Percentiles rank a stretch among this genome's conserved stretches.
Conservation (phyloP, 1,140 invertebrate genomes). For the Leptinotarsa texana region DNA sequence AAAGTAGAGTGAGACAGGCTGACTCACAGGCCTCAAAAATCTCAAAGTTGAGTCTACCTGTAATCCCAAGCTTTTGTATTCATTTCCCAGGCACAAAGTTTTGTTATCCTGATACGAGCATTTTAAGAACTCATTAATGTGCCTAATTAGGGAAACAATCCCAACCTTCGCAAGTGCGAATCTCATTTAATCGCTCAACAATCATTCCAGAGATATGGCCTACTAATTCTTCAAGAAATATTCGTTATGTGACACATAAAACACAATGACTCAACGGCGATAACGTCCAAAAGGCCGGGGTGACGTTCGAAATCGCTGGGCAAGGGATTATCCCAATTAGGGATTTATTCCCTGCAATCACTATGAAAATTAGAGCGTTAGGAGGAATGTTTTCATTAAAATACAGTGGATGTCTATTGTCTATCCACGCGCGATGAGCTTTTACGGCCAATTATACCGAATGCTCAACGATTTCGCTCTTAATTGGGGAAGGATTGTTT, state of each 20-base stretch:
- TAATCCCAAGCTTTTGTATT: no score
- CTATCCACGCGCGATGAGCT: not conserved
- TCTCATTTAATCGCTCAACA: no score
- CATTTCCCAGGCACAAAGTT: no score
- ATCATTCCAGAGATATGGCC: not conserved
- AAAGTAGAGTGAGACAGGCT: no score
- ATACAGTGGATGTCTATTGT: conserved; percentile 22
- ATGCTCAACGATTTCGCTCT: conserved; percentile 18
- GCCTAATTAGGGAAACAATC: no score
- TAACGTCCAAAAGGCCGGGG: conserved; percentile 11
- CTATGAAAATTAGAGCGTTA: conserved; percentile 22
- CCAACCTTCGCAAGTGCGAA: no score
- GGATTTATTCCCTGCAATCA: conserved; percentile 28
- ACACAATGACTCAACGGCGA: conserved; percentile 13
- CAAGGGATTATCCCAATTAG: conserved; percentile 29
- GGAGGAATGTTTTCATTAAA: conserved; percentile 25
- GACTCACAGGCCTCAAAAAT: no score
- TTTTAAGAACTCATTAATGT: no score
- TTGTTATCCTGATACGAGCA: no score
- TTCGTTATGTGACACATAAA: conserved; percentile 2
- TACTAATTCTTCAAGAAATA: not conserved
- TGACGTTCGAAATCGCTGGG: conserved; percentile 9
- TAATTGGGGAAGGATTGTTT: conserved; percentile 21
- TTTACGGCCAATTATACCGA: conserved; percentile 24
- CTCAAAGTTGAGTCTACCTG: no score